Base-by-base conservation (phyloP, 2,888 invertebrate genomes). In the Gortyna flavago region DNA sequence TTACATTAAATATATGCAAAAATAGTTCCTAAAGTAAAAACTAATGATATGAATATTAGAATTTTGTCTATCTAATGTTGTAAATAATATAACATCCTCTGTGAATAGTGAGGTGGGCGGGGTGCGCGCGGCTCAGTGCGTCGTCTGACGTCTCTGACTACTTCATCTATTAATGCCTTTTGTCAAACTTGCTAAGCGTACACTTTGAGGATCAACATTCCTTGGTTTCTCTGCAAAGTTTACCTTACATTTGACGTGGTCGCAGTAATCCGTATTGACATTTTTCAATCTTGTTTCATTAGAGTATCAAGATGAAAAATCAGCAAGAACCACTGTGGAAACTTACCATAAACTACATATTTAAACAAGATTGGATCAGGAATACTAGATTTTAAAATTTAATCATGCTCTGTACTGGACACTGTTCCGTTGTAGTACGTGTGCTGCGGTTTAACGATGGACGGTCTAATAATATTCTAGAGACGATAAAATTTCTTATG, bases 21-120 rank as follows among this genome's bases (percentile, higher is more conserved):
- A 95, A 94, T 93, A 93, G 93, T 92, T 91, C 92, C 96, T 96
- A 96, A 96, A 96, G 94, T 96, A 96, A 95, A 95, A 96, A 91
- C 96, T 96, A 96, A 96, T 96, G 96, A 96, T 96, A 96, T 96
- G 96, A 95, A 96, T 93, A 94, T 93, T 94, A 95, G 84, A 96
- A 96, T 96, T 96, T 96, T 90, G 95, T 93, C 96, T 96, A 96
- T 96, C 96, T 96, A 96, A 95, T 89, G 92, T 93, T 91, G 93
- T 93, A 92, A 94, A 93, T 89, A 93, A 94, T 91, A 94, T 91
- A 92, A 92, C 84, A 89, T 89, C 86, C 86, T 89, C 82, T 87
- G 90, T 89, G 87, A 89, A 89, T 85, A 89, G 89, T 90, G 89
- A 86, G 85, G 88, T 85, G 85, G 87, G 88, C 86, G 91, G 88